Evolutionary conservation across 2,797 vertebrate species (phyloP).

Genomic region (Falco concolor): DNA sequence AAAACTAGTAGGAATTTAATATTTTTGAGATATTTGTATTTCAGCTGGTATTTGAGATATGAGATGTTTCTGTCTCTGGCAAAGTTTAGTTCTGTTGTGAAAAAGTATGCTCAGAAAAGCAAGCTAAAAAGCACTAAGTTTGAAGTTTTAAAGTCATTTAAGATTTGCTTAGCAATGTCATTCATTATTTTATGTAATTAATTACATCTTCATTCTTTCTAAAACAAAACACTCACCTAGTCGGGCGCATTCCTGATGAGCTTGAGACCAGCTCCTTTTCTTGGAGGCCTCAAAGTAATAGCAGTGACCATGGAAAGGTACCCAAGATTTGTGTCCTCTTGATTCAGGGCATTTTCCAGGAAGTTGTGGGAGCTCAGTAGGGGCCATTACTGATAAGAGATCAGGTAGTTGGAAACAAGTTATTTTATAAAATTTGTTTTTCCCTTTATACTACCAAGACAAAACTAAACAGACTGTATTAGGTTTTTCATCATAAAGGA

Average conservation of each 20-base stretch:
- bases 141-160: background rate
- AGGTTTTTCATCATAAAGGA: background rate
- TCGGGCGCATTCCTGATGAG: conserved; percentile 80
- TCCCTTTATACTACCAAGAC: background rate
- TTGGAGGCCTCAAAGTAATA: conserved; percentile 78
- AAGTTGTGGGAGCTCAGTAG: conserved; percentile 84
- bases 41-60: background rate
- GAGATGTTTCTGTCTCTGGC: background rate
- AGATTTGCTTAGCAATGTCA: background rate
- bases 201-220: background rate
- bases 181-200: background rate
- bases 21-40: background rate
- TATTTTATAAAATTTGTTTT: background rate
- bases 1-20: background rate
- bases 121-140: background rate
- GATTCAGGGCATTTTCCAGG: conserved; percentile 87
- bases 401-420: background rate
- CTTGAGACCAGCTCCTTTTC: conserved; percentile 81
- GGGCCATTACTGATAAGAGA: conserved; percentile 73
- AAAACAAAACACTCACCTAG: conserved; percentile 74
- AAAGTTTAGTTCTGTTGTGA: background rate
- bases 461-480: background rate
- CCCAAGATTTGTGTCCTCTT: conserved; percentile 75
- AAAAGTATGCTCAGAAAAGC: background rate
- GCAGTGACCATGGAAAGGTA: conserved; percentile 88